Percentiles rank a stretch among this genome's conserved stretches.
phyloP scores from a whole-genome alignment of 2,797 vertebrate genomes.

The Oceanodroma leucorhoa region DNA sequence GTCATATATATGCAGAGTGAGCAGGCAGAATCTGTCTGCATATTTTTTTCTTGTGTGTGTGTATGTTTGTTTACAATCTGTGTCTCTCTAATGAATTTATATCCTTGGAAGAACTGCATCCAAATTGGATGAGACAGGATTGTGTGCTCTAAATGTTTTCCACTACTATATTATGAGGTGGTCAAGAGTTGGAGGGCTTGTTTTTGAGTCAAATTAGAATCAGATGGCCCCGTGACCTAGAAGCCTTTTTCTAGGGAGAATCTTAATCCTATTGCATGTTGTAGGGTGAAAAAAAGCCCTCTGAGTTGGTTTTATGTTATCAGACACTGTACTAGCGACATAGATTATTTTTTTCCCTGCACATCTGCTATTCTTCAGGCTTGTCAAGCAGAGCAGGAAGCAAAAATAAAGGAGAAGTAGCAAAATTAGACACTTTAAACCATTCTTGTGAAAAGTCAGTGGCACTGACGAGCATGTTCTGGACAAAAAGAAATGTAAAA shows the following conservation, averaged over 20 bases:
- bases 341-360: neutral
- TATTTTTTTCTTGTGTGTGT: neutral
- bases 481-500: conserved; percentile 6
- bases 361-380: neutral
- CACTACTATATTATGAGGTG: neutral
- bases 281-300: neutral
- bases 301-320: conserved; percentile 1
- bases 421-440: neutral
- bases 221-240: neutral
- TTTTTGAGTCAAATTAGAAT: neutral
- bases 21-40: neutral
- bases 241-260: neutral
- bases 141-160: conserved; percentile 26
- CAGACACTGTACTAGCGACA: neutral
- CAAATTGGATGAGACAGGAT: conserved; percentile 8
- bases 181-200: neutral
- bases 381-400: neutral
- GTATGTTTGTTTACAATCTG: conserved; percentile 34
- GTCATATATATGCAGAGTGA: conserved; percentile 18
- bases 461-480: neutral
- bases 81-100: conserved; percentile 53
- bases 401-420: conserved; percentile 2
- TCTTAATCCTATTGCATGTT: neutral
- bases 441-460: neutral
- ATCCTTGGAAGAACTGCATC: conserved; percentile 8